A percentile compares a stretch with the other conserved stretches of the same genome.
These are phyloP conservation scores for Aptenodytes patagonicus DNA, from an alignment of 2,113 vertebrate genomes.

Conservation along the genomic window DNA sequence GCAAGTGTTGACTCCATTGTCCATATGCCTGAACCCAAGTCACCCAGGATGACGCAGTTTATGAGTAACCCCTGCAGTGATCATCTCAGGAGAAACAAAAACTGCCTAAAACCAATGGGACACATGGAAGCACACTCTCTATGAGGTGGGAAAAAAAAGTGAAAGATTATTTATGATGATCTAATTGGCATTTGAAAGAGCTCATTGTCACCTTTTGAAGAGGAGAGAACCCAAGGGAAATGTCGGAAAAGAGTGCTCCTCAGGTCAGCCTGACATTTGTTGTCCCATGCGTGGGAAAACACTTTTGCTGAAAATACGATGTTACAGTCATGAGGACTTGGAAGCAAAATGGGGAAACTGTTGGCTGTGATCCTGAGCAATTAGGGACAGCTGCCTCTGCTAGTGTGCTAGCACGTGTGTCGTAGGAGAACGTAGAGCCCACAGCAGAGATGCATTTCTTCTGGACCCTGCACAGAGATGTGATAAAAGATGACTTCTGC, in stretches of 20 bases:
- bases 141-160: not conserved
- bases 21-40: not conserved
- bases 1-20: not conserved
- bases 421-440: not conserved
- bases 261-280: conserved; percentile 1
- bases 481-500: not conserved
- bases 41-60: not conserved
- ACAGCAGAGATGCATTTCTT: not conserved
- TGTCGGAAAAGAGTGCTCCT: not conserved
- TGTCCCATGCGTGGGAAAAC: not conserved
- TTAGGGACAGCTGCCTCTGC: conserved; percentile 25
- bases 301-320: not conserved
- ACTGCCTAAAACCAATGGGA: not conserved
- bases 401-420: not conserved
- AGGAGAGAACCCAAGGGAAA: not conserved
- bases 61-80: not conserved
- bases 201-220: not conserved
- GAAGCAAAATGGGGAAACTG: conserved; percentile 16
- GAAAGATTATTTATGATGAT: not conserved
- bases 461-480: not conserved
- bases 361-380: conserved; percentile 7
- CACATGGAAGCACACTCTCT: not conserved
- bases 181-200: not conserved
- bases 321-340: conserved; percentile 20
- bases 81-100: not conserved